Evolutionary conservation across 2,888 invertebrate genomes (phyloP), one percentile per base, ranked within the genome.

Genomic region (Synanthedon formicaeformis): DNA sequence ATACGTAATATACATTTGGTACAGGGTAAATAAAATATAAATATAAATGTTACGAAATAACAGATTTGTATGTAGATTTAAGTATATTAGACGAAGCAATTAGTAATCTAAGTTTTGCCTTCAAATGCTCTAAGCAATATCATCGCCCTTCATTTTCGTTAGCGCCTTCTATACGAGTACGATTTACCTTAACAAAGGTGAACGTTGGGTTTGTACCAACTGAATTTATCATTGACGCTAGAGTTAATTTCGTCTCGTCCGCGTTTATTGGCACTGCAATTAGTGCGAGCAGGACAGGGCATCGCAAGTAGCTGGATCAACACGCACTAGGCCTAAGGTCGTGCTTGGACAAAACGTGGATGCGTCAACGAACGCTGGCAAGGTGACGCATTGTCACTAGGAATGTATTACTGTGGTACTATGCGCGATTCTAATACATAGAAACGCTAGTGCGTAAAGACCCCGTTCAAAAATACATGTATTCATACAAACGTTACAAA

Each of bases 341-440:
- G 34, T 34, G 74, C 72, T 78, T 74, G 77, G 78, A 83, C 84
- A 83, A 84, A 85, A 82, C 84, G 77, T 77, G 78, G 77, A 80
- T 77, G 78, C 85, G 86, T 86, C 86, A 87, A 87, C 80, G 85
- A 77, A 83, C 86, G 82, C 84, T 74, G 66, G 78, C 86, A 86
- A 87, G 86, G 86, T 83, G 78, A 86, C 73, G 76, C 73, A 71
- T 80, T 83, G 83, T 79, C 74, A 67, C 73, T 80, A 81, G 78
- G 83, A 82, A 84, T 84, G 75, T 83, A 78, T 82, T 80, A 83
- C 76, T 78, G 72, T 79, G 75, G 73, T 79, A 76, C 57, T 57
- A 57, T 12, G 23, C 12, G 12, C 12, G 16, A 54, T 54, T 59
- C 23, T 23, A 23, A 23, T 23, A 23, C 4, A 56, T 53, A 55